phyloP scores from a whole-genome alignment of 1,140 invertebrate species.

The Lordiphosa stackelbergi region DNA sequence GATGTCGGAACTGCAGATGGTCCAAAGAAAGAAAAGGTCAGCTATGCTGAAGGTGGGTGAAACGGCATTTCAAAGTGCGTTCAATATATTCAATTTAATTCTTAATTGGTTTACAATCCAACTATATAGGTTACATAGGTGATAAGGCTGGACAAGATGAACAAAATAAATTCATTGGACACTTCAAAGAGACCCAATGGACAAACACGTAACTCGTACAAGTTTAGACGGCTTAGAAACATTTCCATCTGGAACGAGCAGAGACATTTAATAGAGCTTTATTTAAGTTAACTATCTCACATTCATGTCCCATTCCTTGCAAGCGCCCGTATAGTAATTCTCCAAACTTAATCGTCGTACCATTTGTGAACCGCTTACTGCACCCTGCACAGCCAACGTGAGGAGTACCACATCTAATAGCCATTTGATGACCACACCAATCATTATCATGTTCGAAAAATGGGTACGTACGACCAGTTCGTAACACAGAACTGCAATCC shows the following conservation, averaged over 20 bases:
- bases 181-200: slow-evolving; percentile 56
- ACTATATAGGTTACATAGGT: slow-evolving; percentile 58
- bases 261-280: too few species aligned
- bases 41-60: too few species aligned
- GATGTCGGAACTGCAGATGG: too few species aligned
- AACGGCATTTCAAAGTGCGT: too few species aligned
- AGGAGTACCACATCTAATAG: slow-evolving; percentile 45
- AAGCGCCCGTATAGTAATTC: slow-evolving; percentile 31
- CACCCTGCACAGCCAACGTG: slow-evolving; percentile 34
- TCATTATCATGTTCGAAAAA: slow-evolving; percentile 3
- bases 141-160: slow-evolving; percentile 51
- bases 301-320: slow-evolving; percentile 33
- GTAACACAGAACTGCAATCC: slow-evolving; percentile 30
- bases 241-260: slow-evolving; percentile 45
- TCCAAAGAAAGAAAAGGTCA: too few species aligned
- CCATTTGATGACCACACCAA: slow-evolving; percentile 22
- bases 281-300: slow-evolving; percentile 2
- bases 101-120: not conserved
- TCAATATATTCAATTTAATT: too few species aligned
- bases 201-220: slow-evolving; percentile 46
- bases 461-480: slow-evolving; percentile 11
- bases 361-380: slow-evolving; percentile 23
- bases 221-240: slow-evolving; percentile 47
- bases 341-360: slow-evolving; percentile 42
- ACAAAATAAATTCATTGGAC: slow-evolving; percentile 53